Percentiles rank a stretch among this genome's conserved stretches.
Evolutionary conservation across 2,888 invertebrate genomes (phyloP).

Genomic region (Sisyra terminalis): DNA sequence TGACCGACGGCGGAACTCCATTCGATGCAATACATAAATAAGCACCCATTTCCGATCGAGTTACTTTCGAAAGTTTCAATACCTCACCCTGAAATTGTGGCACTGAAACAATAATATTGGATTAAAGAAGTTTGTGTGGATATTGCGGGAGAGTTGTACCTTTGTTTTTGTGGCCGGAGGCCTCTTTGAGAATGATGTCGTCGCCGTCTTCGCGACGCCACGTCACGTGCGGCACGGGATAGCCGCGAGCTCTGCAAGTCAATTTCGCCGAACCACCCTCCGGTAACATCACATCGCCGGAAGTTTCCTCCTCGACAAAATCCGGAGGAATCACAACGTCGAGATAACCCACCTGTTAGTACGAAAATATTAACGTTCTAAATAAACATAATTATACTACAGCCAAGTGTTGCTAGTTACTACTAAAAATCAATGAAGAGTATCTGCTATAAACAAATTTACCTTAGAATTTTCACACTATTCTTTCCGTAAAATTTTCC

Average conservation of each 20-base stretch:
- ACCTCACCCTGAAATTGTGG: slow-evolving; percentile 57
- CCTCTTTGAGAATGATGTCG: slow-evolving; percentile 61
- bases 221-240: slow-evolving; percentile 61
- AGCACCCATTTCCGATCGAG: slow-evolving; percentile 78
- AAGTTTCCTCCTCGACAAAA: slow-evolving; percentile 71
- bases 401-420: too few relatives aligned
- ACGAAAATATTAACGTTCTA: too few relatives aligned
- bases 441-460: too few relatives aligned
- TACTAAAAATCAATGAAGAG: too few relatives aligned
- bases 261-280: slow-evolving; percentile 61
- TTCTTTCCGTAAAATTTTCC: too few relatives aligned
- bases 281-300: slow-evolving; percentile 75
- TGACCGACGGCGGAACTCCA: slow-evolving; percentile 73
- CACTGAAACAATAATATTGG: slow-evolving; percentile 32
- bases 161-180: slow-evolving; percentile 43
- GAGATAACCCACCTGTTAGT: slow-evolving; percentile 59
- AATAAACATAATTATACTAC: too few relatives aligned
- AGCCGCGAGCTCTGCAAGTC: slow-evolving; percentile 58
- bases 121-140: not conserved
- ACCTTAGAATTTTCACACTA: too few relatives aligned
- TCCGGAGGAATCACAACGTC: slow-evolving; percentile 87
- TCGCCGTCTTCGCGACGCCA: slow-evolving; percentile 75
- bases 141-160: slow-evolving; percentile 25
- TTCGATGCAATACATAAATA: slow-evolving; percentile 84
- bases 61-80: slow-evolving; percentile 60